Percentiles rank a stretch among this genome's conserved stretches.
Conservation (phyloP, 2,888 invertebrate species). For the Cepaea hortensis region DNA sequence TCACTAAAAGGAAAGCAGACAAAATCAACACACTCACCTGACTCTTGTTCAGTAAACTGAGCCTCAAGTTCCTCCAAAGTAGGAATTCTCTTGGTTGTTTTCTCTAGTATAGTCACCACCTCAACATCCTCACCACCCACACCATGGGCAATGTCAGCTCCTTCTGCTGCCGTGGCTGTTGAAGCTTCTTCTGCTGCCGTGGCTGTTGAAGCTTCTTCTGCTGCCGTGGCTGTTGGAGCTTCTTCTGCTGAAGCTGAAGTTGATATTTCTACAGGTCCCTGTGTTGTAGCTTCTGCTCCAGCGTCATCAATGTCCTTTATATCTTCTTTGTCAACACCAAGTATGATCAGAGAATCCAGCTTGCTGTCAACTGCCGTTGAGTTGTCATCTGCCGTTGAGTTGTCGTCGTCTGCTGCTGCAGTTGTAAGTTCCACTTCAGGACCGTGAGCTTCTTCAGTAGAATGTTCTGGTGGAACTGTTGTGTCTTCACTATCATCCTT, state of each 20-base stretch:
- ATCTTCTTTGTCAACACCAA: not conserved
- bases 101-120: not conserved
- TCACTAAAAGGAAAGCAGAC: not conserved
- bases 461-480: not conserved
- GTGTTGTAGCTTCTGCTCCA: not conserved
- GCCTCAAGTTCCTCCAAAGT: constrained; percentile 8
- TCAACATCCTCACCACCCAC: not conserved
- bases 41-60: not conserved
- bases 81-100: not conserved
- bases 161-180: not conserved
- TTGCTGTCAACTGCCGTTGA: not conserved
- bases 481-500: no score
- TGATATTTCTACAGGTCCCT: not conserved
- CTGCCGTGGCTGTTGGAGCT: no score
- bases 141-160: not conserved
- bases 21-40: not conserved
- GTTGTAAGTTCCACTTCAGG: not conserved
- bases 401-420: not conserved
- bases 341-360: not conserved
- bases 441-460: not conserved
- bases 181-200: no score
- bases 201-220: no score
- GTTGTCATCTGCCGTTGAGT: not conserved
- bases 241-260: not conserved
- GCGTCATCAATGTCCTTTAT: not conserved